Conservation (phyloP, 2,888 invertebrate species). For the Brachyopa scutellaris region DNA sequence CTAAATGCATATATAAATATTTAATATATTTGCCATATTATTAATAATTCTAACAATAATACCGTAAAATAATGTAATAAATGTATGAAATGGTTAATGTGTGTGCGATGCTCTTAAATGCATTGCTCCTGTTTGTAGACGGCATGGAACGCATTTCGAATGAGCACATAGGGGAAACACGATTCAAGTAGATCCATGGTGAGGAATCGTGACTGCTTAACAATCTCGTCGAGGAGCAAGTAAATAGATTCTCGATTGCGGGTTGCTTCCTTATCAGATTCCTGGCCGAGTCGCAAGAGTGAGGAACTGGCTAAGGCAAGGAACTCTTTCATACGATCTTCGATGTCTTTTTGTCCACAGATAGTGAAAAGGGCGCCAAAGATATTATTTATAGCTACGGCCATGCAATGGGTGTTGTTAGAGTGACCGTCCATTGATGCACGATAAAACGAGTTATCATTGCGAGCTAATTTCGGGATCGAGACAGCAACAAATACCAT, state of each 20-base stretch:
- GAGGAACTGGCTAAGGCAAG: slow-evolving; percentile 96
- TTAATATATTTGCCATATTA: slow-evolving; percentile 57
- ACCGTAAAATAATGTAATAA: slow-evolving; percentile 40
- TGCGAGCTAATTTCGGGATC: slow-evolving; percentile 95
- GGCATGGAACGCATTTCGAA: slow-evolving; percentile 98
- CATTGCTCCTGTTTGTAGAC: slow-evolving; percentile 94
- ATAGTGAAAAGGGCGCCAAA: slow-evolving; percentile 98
- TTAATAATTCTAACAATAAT: slow-evolving; percentile 58
- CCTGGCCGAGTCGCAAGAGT: slow-evolving; percentile 95
- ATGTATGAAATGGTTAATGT: slow-evolving; percentile 13
- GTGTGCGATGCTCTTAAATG: slow-evolving; percentile 27
- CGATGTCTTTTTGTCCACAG: slow-evolving; percentile 97
- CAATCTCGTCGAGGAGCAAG: slow-evolving; percentile 97
- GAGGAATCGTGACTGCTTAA: slow-evolving; percentile 98
- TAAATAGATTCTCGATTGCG: slow-evolving; percentile 98
- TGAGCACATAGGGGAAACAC: slow-evolving; percentile 98
- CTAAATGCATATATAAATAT: slow-evolving; percentile 41
- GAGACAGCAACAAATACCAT: slow-evolving; percentile 99
- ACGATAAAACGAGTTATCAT: slow-evolving; percentile 93
- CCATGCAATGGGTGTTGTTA: slow-evolving; percentile 99
- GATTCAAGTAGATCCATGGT: slow-evolving; percentile 99
- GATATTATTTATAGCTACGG: slow-evolving; percentile 96
- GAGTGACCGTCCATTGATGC: slow-evolving; percentile 95
- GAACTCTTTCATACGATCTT: slow-evolving; percentile 98
- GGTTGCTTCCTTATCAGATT: slow-evolving; percentile 96